These are phyloP conservation scores for Apis cerana DNA, from an alignment of 1,140 invertebrate genomes.

Conservation along the genomic window DNA sequence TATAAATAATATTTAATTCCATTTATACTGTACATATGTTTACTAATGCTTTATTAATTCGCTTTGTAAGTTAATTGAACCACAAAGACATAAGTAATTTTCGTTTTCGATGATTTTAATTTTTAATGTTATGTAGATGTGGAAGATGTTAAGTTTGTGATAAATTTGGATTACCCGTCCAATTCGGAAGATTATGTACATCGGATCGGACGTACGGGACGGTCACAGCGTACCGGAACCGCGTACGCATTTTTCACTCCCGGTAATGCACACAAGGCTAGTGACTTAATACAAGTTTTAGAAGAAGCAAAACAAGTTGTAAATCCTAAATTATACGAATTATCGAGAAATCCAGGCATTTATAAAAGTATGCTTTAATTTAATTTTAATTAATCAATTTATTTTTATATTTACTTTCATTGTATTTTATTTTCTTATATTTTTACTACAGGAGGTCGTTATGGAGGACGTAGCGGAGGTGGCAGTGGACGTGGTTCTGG, in stretches of 20 bases:
- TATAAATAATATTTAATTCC: slow-evolving; percentile 47
- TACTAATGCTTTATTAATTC: slow-evolving; percentile 61
- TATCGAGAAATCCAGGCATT: slow-evolving; percentile 76
- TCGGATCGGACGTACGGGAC: slow-evolving; percentile 93
- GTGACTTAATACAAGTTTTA: slow-evolving; percentile 86
- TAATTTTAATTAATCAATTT: neutral
- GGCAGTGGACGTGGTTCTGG: slow-evolving; percentile 67
- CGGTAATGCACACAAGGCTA: slow-evolving; percentile 88
- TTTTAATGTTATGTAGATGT: slow-evolving; percentile 86
- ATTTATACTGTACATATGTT: slow-evolving; percentile 55
- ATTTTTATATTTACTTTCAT: neutral
- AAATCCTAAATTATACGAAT: slow-evolving; percentile 82
- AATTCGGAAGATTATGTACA: slow-evolving; percentile 96
- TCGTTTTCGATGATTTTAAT: slow-evolving; percentile 56
- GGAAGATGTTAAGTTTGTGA: slow-evolving; percentile 95
- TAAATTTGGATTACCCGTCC: slow-evolving; percentile 96
- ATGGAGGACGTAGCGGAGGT: slow-evolving; percentile 65
- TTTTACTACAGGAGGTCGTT: slow-evolving; percentile 59
- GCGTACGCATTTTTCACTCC: slow-evolving; percentile 95
- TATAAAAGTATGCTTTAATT: slow-evolving; percentile 72
- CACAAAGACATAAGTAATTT: slow-evolving; percentile 76
- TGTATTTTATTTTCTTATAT: neutral
- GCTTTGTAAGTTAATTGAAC: slow-evolving; percentile 76
- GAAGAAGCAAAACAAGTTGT: slow-evolving; percentile 87
- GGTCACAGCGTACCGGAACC: slow-evolving; percentile 91